These are phyloP conservation scores for Paragorgia papillata DNA, from an alignment of 92 coral and sea anemone genomes.

Conservation along the genomic window DNA sequence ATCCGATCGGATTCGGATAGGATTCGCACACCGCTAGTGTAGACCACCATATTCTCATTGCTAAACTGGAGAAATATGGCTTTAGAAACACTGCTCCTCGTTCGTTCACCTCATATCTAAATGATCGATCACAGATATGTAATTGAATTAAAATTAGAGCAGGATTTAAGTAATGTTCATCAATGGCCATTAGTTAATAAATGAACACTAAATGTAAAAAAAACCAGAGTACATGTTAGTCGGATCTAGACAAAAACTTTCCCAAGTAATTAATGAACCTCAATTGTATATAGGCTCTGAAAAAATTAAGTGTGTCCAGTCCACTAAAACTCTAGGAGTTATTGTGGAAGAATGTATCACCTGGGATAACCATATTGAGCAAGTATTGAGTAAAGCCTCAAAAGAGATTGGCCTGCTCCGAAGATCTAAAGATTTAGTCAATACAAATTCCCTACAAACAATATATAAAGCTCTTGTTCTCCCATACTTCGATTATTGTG, in stretches of 20 bases:
- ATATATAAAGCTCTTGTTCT: neutral
- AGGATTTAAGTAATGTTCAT: too few relatives aligned
- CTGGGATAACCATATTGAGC: constrained; percentile 1
- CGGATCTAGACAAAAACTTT: constrained; percentile 46
- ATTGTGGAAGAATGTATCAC: too few relatives aligned
- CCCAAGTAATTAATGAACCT: too few relatives aligned
- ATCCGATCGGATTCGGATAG: too few relatives aligned
- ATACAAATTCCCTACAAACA: neutral
- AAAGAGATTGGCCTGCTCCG: constrained; percentile 6
- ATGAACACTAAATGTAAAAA: constrained; percentile 45
- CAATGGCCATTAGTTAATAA: constrained; percentile 48
- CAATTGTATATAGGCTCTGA: too few relatives aligned
- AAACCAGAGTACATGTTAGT: constrained; percentile 52
- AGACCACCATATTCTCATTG: neutral
- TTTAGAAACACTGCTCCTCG: constrained; percentile 1
- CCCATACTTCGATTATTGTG: constrained; percentile 5
- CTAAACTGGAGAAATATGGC: neutral
- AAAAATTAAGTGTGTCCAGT: too few relatives aligned
- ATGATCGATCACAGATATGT: neutral
- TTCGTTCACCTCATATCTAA: constrained; percentile 17
- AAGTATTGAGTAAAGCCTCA: neutral
- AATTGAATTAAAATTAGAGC: neutral
- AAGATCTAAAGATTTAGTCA: neutral
- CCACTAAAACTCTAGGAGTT: too few relatives aligned
- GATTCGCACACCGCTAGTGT: too few relatives aligned